Conservation (phyloP, 2,888 invertebrate genomes). For the Drosophila peninsularis region DNA sequence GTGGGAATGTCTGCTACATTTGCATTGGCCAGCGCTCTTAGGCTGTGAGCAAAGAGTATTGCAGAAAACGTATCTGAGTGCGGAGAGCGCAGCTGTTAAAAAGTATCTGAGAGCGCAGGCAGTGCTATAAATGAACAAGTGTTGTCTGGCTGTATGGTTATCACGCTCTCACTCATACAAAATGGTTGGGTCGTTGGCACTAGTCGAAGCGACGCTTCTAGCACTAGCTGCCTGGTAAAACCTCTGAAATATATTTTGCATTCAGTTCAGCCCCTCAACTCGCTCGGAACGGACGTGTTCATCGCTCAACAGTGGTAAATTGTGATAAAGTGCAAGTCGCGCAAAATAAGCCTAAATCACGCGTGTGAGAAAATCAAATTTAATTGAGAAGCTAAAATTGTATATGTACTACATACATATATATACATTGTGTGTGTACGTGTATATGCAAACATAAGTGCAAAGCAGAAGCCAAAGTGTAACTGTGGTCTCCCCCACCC, state of each 20-base stretch:
- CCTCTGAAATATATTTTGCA: constrained; percentile 44
- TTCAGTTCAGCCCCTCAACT: constrained; percentile 59
- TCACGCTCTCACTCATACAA: constrained; percentile 37
- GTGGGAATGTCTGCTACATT: constrained; percentile 7
- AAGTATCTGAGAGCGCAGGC: constrained; percentile 51
- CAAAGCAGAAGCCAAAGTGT: constrained; percentile 58
- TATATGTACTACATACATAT: constrained; percentile 37
- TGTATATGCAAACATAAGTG: constrained; percentile 30
- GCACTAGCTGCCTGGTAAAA: constrained; percentile 37
- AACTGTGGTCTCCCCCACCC: constrained; percentile 46
- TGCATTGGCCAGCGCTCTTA: constrained; percentile 29
- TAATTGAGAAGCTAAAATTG: constrained; percentile 68
- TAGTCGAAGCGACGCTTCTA: constrained; percentile 19
- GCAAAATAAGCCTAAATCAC: constrained; percentile 59
- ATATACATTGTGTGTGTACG: constrained; percentile 14
- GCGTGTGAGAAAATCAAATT: constrained; percentile 73
- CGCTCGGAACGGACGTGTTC: constrained; percentile 57
- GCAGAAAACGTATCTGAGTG: constrained; percentile 34
- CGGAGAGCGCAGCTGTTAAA: constrained; percentile 29
- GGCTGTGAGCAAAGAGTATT: constrained; percentile 24
- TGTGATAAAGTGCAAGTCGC: constrained; percentile 68
- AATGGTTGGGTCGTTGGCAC: constrained; percentile 44
- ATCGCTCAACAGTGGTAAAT: constrained; percentile 38
- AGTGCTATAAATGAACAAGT: constrained; percentile 43
- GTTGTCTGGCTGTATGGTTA: constrained; percentile 28